phyloP scores from a whole-genome alignment of 2,113 vertebrate genomes.

The Cyprinus carpio region DNA sequence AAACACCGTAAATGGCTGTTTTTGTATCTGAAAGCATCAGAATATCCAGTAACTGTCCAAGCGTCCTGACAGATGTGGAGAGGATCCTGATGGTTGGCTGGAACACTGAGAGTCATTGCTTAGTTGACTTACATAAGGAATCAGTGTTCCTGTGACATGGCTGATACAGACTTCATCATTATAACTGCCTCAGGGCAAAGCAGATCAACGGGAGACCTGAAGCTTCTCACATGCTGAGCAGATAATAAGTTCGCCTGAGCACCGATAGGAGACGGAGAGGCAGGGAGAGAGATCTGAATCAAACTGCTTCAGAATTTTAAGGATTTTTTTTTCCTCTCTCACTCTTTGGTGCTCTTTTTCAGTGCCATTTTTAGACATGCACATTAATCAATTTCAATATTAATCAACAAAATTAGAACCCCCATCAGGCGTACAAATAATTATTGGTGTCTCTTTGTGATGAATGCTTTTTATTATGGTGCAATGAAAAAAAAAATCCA shows the following conservation, averaged over 20 bases:
- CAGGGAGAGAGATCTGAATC: slow-evolving; percentile 52
- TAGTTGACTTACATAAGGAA: slow-evolving; percentile 24
- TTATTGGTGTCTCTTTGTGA: slow-evolving; percentile 1
- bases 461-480: neutral
- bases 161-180: slow-evolving; percentile 45
- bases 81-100: neutral
- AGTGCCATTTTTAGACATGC: neutral
- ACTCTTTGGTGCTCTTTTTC: neutral
- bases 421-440: neutral
- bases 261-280: slow-evolving; percentile 37
- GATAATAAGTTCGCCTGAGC: slow-evolving; percentile 63
- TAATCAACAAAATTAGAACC: neutral
- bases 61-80: neutral
- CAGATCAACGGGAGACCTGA: slow-evolving; percentile 28
- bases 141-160: slow-evolving; percentile 13
- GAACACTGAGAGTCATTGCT: slow-evolving; percentile 3
- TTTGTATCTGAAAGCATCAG: neutral
- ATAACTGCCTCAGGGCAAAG: slow-evolving; percentile 39
- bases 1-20: neutral
- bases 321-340: neutral
- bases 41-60: neutral
- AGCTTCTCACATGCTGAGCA: slow-evolving; percentile 55
- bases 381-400: slow-evolving; percentile 18
- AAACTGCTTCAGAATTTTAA: slow-evolving; percentile 8
- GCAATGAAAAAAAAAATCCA: neutral